phyloP scores from a whole-genome alignment of 2,797 vertebrate species.

The Pipistrellus nathusii region DNA sequence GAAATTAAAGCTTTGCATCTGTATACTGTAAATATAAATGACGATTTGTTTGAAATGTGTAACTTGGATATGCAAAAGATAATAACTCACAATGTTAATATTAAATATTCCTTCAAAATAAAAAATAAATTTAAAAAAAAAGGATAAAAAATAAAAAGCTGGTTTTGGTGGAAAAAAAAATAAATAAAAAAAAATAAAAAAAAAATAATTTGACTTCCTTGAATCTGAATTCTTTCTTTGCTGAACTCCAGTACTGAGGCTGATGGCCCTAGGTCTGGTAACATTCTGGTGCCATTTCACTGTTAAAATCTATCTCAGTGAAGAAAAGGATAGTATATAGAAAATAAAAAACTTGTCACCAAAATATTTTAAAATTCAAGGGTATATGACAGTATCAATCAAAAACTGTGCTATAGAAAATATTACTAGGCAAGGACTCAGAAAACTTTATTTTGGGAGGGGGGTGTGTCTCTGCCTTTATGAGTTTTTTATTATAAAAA shows the following conservation, averaged over 20 bases:
- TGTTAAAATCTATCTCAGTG: neutral
- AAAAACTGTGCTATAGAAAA: neutral
- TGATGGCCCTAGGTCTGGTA: neutral
- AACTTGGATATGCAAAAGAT: too few relatives aligned
- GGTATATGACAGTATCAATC: neutral
- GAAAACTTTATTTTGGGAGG: neutral
- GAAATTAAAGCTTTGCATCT: too few relatives aligned
- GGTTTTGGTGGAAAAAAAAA: too few relatives aligned
- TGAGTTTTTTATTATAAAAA: conserved; percentile 25
- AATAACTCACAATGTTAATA: too few relatives aligned
- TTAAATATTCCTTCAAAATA: too few relatives aligned
- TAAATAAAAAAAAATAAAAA: too few relatives aligned
- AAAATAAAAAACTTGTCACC: neutral
- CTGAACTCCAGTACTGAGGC: neutral
- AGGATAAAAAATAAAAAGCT: too few relatives aligned
- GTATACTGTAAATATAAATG: too few relatives aligned
- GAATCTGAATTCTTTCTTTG: neutral
- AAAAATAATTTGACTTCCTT: neutral
- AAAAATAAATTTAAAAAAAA: too few relatives aligned
- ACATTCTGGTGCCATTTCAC: neutral
- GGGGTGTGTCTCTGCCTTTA: neutral
- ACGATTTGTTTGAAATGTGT: too few relatives aligned
- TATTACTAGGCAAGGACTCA: neutral
- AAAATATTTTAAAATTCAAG: conserved; percentile 51
- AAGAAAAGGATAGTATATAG: neutral